A percentile compares a stretch with the other conserved stretches of the same genome.
These are phyloP conservation scores for Cecropterus lyciades DNA, from an alignment of 1,140 invertebrate species.

Conservation along the genomic window DNA sequence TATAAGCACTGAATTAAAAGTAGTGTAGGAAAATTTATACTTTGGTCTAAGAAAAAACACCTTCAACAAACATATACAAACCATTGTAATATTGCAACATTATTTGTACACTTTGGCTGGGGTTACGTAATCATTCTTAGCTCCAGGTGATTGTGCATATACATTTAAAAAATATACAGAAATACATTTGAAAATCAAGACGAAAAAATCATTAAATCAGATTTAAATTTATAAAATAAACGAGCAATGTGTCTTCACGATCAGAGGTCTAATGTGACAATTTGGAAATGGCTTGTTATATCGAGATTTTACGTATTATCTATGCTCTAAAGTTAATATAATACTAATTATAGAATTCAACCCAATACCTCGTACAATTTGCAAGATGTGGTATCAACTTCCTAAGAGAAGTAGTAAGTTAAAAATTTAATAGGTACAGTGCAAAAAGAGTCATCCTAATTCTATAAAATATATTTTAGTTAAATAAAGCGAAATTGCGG, in stretches of 20 bases:
- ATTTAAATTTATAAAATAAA: background rate
- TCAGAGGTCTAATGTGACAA: background rate
- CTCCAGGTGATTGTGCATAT: slow-evolving; percentile 4
- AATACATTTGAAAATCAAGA: background rate
- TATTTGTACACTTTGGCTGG: slow-evolving; percentile 5
- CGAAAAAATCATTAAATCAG: background rate
- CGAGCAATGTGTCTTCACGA: background rate
- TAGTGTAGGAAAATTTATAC: slow-evolving; percentile 1
- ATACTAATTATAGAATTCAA: no score
- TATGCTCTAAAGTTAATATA: no score
- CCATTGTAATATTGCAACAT: slow-evolving; percentile 6
- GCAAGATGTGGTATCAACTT: no score
- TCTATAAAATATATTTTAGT: no score
- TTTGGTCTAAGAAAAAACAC: slow-evolving; percentile 10
- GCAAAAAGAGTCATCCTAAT: no score
- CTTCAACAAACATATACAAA: background rate
- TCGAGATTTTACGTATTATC: no score
- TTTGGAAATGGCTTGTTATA: no score
- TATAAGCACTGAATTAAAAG: slow-evolving; percentile 2
- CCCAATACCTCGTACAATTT: no score
- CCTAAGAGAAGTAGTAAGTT: no score
- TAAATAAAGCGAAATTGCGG: no score
- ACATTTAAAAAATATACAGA: background rate
- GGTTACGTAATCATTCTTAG: slow-evolving; percentile 6
- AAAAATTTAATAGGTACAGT: no score